Percentiles rank a stretch among this genome's conserved stretches.
These are phyloP conservation scores for Rhynchotus rufescens DNA, from an alignment of 2,797 vertebrate genomes.

Conservation along the genomic window DNA sequence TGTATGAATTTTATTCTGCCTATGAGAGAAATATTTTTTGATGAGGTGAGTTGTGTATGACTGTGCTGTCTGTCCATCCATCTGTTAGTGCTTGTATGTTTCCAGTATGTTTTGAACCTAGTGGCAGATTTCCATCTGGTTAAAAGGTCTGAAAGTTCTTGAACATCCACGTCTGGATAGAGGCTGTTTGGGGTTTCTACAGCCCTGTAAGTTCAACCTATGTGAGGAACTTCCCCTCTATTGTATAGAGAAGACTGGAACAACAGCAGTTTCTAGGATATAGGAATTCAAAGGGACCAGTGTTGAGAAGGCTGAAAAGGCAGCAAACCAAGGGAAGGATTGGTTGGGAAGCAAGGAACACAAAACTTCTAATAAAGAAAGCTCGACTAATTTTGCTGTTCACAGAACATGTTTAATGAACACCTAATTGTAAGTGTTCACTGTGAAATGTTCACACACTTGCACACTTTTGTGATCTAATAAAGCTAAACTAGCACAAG, in stretches of 20 bases:
- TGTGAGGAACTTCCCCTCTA: rapidly evolving
- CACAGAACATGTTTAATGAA: not conserved
- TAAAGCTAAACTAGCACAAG: not conserved
- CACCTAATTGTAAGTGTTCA: rapidly evolving
- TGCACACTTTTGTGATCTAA: rapidly evolving
- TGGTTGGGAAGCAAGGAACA: not conserved
- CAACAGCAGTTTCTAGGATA: not conserved
- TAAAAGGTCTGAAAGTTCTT: not conserved
- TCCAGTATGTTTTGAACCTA: not conserved
- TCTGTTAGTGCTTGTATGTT: not conserved
- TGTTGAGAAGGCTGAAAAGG: not conserved
- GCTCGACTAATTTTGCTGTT: rapidly evolving
- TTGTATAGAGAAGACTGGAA: not conserved
- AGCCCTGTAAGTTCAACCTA: not conserved
- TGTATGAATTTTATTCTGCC: not conserved
- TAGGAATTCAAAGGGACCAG: not conserved
- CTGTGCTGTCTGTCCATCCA: not conserved
- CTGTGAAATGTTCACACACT: too few relatives aligned
- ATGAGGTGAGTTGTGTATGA: not conserved
- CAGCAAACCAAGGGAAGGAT: not conserved
- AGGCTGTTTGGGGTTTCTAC: not conserved
- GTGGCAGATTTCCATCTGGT: not conserved
- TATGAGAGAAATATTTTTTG: not conserved
- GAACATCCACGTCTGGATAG: not conserved
- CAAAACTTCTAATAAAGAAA: not conserved